These are phyloP conservation scores for Meriones unguiculatus DNA, from an alignment of 2,113 vertebrate species.

Conservation along the genomic window DNA sequence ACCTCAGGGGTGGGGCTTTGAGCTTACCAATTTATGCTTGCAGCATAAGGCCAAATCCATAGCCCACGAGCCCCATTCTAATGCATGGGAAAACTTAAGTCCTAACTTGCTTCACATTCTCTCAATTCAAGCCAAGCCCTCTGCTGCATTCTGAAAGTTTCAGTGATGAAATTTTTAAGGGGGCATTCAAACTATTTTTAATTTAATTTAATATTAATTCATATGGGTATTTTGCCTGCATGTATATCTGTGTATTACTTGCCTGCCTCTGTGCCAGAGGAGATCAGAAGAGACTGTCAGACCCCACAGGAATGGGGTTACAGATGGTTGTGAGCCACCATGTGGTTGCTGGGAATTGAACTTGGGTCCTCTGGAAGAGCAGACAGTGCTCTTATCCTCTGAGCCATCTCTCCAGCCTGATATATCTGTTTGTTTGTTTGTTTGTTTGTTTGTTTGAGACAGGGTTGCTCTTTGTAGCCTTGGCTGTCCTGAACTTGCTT, in stretches of 20 bases:
- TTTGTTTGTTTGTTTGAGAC: too few relatives aligned
- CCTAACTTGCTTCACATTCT: neutral
- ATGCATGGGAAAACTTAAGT: neutral
- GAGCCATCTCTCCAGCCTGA: neutral
- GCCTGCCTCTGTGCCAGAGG: neutral
- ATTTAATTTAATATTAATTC: neutral
- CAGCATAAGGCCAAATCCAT: neutral
- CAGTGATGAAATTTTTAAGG: neutral
- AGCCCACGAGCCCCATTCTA: neutral
- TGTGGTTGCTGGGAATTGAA: neutral
- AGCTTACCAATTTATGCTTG: neutral
- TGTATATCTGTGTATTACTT: neutral
- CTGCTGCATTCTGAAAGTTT: neutral
- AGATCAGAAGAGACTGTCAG: neutral
- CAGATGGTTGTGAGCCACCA: neutral
- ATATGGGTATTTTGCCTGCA: neutral
- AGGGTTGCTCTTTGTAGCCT: too few relatives aligned
- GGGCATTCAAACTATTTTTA: neutral
- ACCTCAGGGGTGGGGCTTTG: neutral
- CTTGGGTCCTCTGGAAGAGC: neutral
- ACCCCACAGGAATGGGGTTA: neutral
- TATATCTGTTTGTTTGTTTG: neutral
- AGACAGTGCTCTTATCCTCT: neutral
- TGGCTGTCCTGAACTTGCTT: too few relatives aligned
- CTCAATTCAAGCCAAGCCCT: neutral